Base-by-base conservation (phyloP, 2,888 invertebrate species). In the Lottia gigantea region DNA sequence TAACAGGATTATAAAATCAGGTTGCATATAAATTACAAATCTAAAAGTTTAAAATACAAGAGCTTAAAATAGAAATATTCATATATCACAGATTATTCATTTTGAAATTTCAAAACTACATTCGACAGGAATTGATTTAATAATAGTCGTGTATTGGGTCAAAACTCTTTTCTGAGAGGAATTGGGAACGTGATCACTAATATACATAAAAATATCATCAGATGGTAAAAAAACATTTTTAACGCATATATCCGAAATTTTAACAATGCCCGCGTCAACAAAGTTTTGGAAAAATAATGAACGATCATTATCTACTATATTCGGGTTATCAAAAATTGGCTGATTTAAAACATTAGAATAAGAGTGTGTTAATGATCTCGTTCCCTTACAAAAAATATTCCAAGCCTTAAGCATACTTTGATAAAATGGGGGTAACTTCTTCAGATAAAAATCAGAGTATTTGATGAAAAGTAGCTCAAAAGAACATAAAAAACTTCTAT, bases 271-370 rank as follows among this genome's bases (percentile, higher is more conserved):
- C 6, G 47, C 14, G 14, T 16, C 11, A 16, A 47, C 47, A 47
- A 47, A 47, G 15, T 47, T n/a, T 47, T 7, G 14, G 47, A 47
- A 47, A n/a, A 16, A 47, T 47, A 47, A 47, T 14, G 11, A 47
- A 16, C n/a, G 14, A n/a, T 14, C 14, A 47, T n/a, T 14, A 8
- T 47, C 15, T 16, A 47, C n/a, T 47, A 47, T 47, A 47, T 47
- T 47, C n/a, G 47, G 47, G 47, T 47, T 47, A 47, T 47, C 47
- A 47, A 47, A 47, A 7, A 47, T n/a, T n/a, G n/a, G n/a, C n/a
- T n/a, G n/a, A n/a, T n/a, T n/a, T n/a, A n/a, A n/a, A n/a, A n/a
- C n/a, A 47, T 47, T n/a, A 47, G 14, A 16, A 47, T 14, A 47
- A 16, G 47, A 47, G 15, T 47, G 3, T 16, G n/a, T n/a, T 7